phyloP scores from a whole-genome alignment of 2,888 invertebrate genomes.

The Dichetophora obliterata region DNA sequence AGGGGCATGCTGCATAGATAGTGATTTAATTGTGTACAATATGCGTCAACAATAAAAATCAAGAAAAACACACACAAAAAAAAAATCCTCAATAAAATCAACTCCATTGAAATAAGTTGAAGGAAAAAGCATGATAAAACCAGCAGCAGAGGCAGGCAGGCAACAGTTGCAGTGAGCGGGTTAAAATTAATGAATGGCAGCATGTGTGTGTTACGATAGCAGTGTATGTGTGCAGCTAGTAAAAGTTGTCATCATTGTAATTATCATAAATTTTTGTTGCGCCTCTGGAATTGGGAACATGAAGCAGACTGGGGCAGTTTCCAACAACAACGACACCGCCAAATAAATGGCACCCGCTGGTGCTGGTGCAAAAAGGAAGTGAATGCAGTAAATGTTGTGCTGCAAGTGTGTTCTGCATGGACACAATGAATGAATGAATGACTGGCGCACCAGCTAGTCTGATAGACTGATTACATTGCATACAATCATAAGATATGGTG shows the following conservation, averaged over 20 bases:
- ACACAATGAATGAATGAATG: neutral
- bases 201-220: neutral
- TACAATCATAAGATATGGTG: neutral
- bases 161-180: neutral
- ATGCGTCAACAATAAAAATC: slow-evolving; percentile 23
- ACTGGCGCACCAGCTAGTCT: no score
- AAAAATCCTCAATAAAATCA: neutral
- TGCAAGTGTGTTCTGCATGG: neutral
- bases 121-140: neutral
- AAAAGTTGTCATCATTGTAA: slow-evolving; percentile 38
- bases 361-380: slow-evolving; percentile 29
- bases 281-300: slow-evolving; percentile 23
- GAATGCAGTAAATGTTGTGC: slow-evolving; percentile 8
- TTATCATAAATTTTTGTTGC: slow-evolving; percentile 28
- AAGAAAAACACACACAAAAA: neutral
- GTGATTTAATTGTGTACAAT: slow-evolving; percentile 28
- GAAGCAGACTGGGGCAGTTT: neutral
- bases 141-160: neutral
- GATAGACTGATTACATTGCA: neutral
- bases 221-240: neutral
- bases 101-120: neutral
- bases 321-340: neutral
- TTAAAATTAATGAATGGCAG: neutral
- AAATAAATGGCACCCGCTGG: slow-evolving; percentile 22
- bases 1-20: slow-evolving; percentile 11